Conservation (phyloP, 2,113 vertebrate genomes). For the Nymphicus hollandicus region DNA sequence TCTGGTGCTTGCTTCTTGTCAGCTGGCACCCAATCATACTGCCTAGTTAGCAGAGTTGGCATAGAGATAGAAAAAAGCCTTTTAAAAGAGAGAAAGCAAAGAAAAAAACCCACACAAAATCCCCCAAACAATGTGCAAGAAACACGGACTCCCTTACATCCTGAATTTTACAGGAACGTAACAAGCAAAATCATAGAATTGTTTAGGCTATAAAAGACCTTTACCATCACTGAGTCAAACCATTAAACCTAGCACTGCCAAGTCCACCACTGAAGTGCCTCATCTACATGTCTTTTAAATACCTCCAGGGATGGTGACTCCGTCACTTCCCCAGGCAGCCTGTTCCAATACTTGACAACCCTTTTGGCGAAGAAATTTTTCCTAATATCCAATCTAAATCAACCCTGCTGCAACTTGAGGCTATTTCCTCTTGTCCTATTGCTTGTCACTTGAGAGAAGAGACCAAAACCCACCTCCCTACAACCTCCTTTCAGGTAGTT, state of each 20-base stretch:
- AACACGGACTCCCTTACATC: background rate
- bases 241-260: background rate
- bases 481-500: background rate
- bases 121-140: background rate
- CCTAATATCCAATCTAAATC: background rate
- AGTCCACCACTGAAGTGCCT: background rate
- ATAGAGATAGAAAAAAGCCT: background rate
- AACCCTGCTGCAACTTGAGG: background rate
- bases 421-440: background rate
- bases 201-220: background rate
- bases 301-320: background rate
- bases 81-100: background rate
- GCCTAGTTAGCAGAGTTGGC: background rate
- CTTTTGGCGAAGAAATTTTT: background rate
- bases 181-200: background rate
- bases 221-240: background rate
- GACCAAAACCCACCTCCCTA: accelerated
- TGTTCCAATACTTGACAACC: background rate
- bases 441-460: background rate
- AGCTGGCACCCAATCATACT: background rate
- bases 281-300: background rate
- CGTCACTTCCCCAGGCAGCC: background rate
- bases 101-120: background rate
- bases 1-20: background rate
- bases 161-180: background rate